Conservation (phyloP, 2,888 invertebrate species). For the Malachius bipustulatus region DNA sequence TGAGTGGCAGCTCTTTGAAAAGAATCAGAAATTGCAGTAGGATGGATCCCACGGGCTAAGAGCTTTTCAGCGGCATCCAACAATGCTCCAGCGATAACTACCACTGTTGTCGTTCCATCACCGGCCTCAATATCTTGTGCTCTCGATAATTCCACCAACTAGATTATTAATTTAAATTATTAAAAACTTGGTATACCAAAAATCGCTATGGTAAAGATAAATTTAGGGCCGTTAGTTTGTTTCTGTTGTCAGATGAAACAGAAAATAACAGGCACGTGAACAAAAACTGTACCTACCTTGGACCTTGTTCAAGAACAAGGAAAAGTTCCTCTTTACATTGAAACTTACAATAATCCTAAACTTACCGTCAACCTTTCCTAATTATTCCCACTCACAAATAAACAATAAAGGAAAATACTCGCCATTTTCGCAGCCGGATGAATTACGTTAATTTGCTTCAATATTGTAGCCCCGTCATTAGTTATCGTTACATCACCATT, state of each 20-base stretch:
- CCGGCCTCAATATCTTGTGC: slow-evolving; percentile 99
- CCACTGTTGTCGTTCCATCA: slow-evolving; percentile 98
- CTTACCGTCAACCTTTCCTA: no score
- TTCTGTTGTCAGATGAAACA: no score
- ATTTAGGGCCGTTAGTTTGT: no score
- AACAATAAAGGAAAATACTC: slow-evolving; percentile 17
- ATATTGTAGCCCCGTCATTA: slow-evolving; percentile 98
- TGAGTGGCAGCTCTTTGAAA: slow-evolving; percentile 79
- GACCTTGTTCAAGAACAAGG: no score
- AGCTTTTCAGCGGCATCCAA: slow-evolving; percentile 90
- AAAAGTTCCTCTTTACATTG: no score
- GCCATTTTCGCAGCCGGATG: slow-evolving; percentile 99
- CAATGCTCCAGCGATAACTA: slow-evolving; percentile 91
- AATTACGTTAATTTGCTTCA: slow-evolving; percentile 96
- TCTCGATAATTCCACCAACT: slow-evolving; percentile 94
- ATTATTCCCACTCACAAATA: no score
- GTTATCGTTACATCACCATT: slow-evolving; percentile 99
- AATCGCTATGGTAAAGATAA: not conserved
- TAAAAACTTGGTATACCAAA: not conserved
- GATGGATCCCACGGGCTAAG: slow-evolving; percentile 89
- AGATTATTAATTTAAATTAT: slow-evolving; percentile 12
- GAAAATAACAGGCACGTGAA: no score
- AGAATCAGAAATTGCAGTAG: slow-evolving; percentile 92
- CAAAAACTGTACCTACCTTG: no score
- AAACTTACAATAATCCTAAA: no score